Conservation (phyloP, 2,113 vertebrate genomes). For the Geococcyx californianus region DNA sequence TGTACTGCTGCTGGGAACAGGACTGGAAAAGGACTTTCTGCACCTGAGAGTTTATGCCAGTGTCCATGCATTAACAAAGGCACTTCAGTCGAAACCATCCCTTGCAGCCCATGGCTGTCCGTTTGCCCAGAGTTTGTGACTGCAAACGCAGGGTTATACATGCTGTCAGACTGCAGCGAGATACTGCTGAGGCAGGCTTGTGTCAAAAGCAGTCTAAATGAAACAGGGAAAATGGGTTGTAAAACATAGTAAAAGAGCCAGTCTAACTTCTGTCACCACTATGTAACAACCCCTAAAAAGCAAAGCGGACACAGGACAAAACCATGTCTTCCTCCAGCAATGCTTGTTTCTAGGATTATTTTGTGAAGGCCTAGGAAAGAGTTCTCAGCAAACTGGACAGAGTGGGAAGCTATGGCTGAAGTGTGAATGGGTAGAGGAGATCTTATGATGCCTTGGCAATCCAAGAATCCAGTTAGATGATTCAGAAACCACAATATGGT, state of each 20-base stretch:
- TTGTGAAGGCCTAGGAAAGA: not conserved
- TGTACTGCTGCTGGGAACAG: not conserved
- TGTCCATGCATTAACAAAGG: not conserved
- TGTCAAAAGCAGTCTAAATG: not conserved
- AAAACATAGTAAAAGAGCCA: not conserved
- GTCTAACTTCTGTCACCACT: not conserved
- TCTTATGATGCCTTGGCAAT: not conserved
- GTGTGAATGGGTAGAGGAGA: not conserved
- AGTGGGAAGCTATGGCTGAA: not conserved
- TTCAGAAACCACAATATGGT: not conserved
- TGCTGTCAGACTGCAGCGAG: not conserved
- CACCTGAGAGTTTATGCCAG: not conserved
- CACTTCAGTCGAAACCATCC: not conserved
- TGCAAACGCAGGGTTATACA: not conserved
- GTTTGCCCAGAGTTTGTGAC: not conserved
- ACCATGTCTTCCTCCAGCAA: not conserved
- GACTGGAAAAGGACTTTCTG: not conserved
- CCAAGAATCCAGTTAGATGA: not conserved
- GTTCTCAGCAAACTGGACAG: not conserved
- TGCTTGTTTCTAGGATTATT: not conserved
- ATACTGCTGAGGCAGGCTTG: not conserved
- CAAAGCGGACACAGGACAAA: not conserved
- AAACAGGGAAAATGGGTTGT: not conserved
- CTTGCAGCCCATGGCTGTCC: not conserved
- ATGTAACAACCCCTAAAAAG: not conserved